Base-by-base conservation (phyloP, 1,140 invertebrate species). In the Drosophila carrolli region DNA sequence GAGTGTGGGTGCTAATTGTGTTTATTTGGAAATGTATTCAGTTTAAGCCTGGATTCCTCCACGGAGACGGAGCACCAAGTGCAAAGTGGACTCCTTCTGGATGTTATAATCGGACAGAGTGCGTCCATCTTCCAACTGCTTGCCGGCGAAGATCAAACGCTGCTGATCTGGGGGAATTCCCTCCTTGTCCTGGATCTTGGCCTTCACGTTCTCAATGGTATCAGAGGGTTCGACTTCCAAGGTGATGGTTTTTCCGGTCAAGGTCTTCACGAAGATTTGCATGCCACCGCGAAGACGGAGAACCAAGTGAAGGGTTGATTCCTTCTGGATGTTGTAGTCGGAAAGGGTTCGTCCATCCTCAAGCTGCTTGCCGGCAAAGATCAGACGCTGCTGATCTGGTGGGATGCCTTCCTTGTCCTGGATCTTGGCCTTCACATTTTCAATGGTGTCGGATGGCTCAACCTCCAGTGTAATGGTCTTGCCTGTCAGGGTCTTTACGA, bases 51-150 rank as follows among this genome's bases (percentile, higher is more conserved):
- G 16, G 54, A 38, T n/a, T 94, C 78, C 98, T 94, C 98, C 98
- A 78, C 97, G 94, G 19, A 99, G 94, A 76, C 97, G 94, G 11
- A 98, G 93, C 48, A 98, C 97, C 89, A 98, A 94, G 92, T 98
- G 97, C 47, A 98, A 94, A 1, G 97, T 98, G 0, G 97, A 98
- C 93, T 98, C 97, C 92, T 97, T 97, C 89, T 97, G 96, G 82
- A 97, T 97, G 86, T 97, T 97, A 91, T 97, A 97, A 91, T 97
- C 96, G 3, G 95, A 96, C 96, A 96, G 77, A 95, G 96, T 96
- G 53, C 96, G 94, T 11, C 96, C 96, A 94, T 97, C 96, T 91
- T 97, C 96, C 51, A 97, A 92, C 92, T 97, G 96, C 90, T 96
- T 96, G 44, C 96, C 96, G 90, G 94, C 96, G 91, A 96, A 96